Evolutionary conservation across 2,888 invertebrate species (phyloP).

Genomic region (Nomada lathburiana): DNA sequence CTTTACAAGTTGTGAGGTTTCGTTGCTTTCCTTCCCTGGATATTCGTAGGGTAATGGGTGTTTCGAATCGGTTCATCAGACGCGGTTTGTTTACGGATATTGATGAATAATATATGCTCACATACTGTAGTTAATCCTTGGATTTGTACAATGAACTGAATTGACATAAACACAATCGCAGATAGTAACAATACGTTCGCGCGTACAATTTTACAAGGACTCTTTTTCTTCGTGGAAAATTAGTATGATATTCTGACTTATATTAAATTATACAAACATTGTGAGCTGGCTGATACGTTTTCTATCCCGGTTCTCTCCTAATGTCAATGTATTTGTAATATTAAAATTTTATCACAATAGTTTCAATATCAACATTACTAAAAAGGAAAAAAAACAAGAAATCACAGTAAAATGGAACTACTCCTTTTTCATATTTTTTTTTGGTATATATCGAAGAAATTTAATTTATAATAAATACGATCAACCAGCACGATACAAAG

Average conservation of each 20-base stretch:
- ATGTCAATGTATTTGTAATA: not conserved
- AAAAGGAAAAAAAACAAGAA: not conserved
- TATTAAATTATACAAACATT: not conserved
- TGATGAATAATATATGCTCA: constrained; percentile 47
- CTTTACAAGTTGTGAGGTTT: not conserved
- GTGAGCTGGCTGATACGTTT: constrained; percentile 22
- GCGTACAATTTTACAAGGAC: not conserved
- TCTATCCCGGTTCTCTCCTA: not conserved
- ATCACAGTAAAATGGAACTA: not conserved
- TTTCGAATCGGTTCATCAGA: not conserved
- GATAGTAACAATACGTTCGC: not conserved
- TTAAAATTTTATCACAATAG: not conserved
- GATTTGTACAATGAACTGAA: constrained; percentile 9
- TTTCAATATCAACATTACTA: not conserved
- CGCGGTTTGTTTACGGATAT: not conserved
- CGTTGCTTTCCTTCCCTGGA: not conserved
- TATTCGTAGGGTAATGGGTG: not conserved
- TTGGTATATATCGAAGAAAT: not conserved
- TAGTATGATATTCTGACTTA: not conserved
- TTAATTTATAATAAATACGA: not conserved
- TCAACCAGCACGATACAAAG: constrained; percentile 39
- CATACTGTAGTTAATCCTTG: constrained; percentile 21
- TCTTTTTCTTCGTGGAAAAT: not conserved
- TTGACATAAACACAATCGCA: not conserved
- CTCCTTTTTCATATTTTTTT: not conserved